These are phyloP conservation scores for Lepidurus couesii DNA, from an alignment of 1,140 invertebrate species.

Conservation along the genomic window DNA sequence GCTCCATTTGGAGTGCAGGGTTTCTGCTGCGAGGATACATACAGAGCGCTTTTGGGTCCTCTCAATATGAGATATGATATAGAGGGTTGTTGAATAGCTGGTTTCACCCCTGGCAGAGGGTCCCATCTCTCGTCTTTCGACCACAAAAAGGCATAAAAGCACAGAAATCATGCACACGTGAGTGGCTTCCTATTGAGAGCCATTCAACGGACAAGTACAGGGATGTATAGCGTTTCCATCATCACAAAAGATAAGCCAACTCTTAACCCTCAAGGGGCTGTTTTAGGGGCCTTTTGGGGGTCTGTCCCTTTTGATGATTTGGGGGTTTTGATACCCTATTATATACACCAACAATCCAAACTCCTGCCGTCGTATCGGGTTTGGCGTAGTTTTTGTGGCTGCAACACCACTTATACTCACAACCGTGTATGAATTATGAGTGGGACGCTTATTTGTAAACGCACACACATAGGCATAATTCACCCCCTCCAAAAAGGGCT, in stretches of 20 bases:
- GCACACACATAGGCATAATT: constrained; percentile 15
- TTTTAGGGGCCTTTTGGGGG: constrained; percentile 15
- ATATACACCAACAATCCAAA: background rate
- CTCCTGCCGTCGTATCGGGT: background rate
- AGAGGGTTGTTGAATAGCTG: background rate
- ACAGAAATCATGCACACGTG: constrained; percentile 21
- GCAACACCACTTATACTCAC: constrained; percentile 18
- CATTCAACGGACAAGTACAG: constrained; percentile 18
- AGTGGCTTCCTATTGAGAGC: constrained; percentile 21
- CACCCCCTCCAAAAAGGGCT: background rate
- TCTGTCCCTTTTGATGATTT: constrained; percentile 15
- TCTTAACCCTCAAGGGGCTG: background rate
- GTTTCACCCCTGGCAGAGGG: constrained; percentile 17
- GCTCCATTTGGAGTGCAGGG: background rate
- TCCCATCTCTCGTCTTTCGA: background rate
- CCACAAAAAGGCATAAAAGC: constrained; percentile 16
- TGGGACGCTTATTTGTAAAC: constrained; percentile 1
- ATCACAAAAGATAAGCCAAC: constrained; percentile 19
- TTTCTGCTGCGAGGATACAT: background rate
- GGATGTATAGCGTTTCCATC: constrained; percentile 19
- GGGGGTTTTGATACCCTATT: constrained; percentile 9
- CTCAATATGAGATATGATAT: background rate
- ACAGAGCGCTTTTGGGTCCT: background rate
- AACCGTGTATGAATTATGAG: constrained; percentile 7
- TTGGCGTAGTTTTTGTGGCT: constrained; percentile 9